A percentile compares a stretch with the other conserved stretches of the same genome.
These are phyloP conservation scores for Epirrhoe tristata DNA, from an alignment of 2,888 invertebrate genomes.

Conservation along the genomic window DNA sequence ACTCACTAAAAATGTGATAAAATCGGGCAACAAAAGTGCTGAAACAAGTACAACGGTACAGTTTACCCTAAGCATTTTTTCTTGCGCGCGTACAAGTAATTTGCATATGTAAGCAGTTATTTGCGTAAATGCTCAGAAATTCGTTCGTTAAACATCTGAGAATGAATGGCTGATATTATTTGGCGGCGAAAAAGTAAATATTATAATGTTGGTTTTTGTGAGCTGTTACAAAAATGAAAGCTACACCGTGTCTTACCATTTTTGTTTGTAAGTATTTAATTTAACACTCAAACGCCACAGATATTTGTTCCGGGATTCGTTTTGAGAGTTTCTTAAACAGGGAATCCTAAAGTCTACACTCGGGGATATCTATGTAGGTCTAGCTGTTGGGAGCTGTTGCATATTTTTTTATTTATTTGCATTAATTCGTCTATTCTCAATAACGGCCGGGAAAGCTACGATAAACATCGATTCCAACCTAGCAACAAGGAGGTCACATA, in stretches of 20 bases:
- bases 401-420: no score
- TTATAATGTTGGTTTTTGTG: neutral
- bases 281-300: no score
- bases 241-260: neutral
- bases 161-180: slow-evolving; percentile 3
- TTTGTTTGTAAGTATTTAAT: no score
- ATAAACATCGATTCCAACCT: neutral
- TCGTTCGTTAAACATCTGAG: slow-evolving; percentile 11
- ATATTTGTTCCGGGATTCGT: no score
- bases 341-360: no score
- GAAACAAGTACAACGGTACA: neutral
- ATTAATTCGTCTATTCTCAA: no score
- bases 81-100: slow-evolving; percentile 15
- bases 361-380: no score
- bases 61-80: slow-evolving; percentile 3
- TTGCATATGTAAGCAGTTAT: slow-evolving; percentile 24
- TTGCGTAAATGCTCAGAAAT: slow-evolving; percentile 18
- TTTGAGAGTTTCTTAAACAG: no score
- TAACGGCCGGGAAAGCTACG: no score
- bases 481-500: neutral
- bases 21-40: slow-evolving; percentile 1
- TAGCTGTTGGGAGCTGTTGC: no score
- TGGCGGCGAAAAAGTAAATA: neutral
- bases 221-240: neutral
- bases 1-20: neutral